Base-by-base conservation (phyloP, 2,113 vertebrate species). In the Hydrolagus affinis region DNA sequence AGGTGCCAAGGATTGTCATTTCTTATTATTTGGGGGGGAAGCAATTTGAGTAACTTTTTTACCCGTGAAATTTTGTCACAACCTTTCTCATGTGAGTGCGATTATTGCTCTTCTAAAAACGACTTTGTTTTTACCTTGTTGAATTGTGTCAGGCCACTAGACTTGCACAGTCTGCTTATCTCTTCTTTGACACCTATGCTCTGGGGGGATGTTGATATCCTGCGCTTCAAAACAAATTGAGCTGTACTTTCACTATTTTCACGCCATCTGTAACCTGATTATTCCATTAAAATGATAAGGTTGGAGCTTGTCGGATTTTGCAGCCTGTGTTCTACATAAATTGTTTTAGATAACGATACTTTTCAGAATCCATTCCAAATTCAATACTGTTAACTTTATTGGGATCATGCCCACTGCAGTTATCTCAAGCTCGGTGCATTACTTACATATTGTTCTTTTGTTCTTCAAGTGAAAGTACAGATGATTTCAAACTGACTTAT, bases 201-300 rank as follows among this genome's bases (percentile, higher is more conserved):
- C 62, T 57, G 28, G 28, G 28, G 28, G 28, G 62, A 83, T 75
- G 17, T 56, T 75, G 32, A 56, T 75, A 32, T 83, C 8, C 77
- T 30, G 62, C 66, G 66, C 78, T 83, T 83, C 59, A 80, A 62
- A 80, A 66, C 66, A 64, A 83, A 83, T 83, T 83, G 78, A 83
- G 15, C 78, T 66, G 12, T 30, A 28, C 25, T 64, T 83, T 83
- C 62, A 83, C 62, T 83, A 28, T 14, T 80, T 83, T 83, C 78
- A 83, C 66, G 60, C 32, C 78, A 66, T 28, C 60, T 66, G 23
- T 83, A 66, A 28, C 60, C 78, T 68, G 62, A 83, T 30, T 10
- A 25, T 83, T 83, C 66, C 78, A 83, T 83, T 83, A 83, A 83
- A 83, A 83, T 83, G 60, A 66, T 83, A 83, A 83, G 64, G 30